A percentile compares a stretch with the other conserved stretches of the same genome.
Conservation (phyloP, 2,888 invertebrate genomes). For the Watsonalla binaria region DNA sequence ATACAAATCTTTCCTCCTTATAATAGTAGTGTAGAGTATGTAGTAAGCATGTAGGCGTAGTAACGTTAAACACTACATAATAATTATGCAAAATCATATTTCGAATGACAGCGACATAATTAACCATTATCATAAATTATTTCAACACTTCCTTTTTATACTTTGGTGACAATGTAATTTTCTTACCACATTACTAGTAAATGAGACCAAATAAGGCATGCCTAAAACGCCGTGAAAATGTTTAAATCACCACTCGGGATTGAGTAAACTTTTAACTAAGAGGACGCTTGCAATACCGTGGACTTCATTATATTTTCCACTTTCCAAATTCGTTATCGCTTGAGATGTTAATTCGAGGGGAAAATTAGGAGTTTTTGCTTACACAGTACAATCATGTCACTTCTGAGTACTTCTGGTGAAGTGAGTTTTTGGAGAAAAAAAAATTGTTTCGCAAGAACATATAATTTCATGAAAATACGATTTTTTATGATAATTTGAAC, state of each 20-base stretch:
- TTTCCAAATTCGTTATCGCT: conserved; percentile 54
- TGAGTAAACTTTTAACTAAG: conserved; percentile 51
- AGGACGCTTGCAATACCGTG: conserved; percentile 49
- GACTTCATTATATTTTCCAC: conserved; percentile 45
- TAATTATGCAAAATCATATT: not conserved
- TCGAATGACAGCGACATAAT: not conserved
- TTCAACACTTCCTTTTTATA: conserved; percentile 8
- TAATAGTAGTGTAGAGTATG: no score
- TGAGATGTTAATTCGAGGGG: conserved; percentile 45
- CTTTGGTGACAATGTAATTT: no score
- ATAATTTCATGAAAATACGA: no score
- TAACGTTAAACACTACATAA: not conserved
- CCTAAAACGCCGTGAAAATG: no score
- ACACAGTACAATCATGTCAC: conserved; percentile 51
- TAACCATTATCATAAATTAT: conserved; percentile 9
- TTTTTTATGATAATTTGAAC: no score
- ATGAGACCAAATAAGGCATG: no score
- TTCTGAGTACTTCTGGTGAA: conserved; percentile 40
- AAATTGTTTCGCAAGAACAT: conserved; percentile 1
- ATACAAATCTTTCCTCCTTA: no score
- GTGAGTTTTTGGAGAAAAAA: conserved; percentile 33
- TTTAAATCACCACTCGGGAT: conserved; percentile 26
- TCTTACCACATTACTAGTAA: no score
- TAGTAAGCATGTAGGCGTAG: not conserved
- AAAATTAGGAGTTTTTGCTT: conserved; percentile 49